Percentiles rank a stretch among this genome's conserved stretches.
These are phyloP conservation scores for Antrozous pallidus DNA, from an alignment of 2,797 vertebrate genomes.

Conservation along the genomic window DNA sequence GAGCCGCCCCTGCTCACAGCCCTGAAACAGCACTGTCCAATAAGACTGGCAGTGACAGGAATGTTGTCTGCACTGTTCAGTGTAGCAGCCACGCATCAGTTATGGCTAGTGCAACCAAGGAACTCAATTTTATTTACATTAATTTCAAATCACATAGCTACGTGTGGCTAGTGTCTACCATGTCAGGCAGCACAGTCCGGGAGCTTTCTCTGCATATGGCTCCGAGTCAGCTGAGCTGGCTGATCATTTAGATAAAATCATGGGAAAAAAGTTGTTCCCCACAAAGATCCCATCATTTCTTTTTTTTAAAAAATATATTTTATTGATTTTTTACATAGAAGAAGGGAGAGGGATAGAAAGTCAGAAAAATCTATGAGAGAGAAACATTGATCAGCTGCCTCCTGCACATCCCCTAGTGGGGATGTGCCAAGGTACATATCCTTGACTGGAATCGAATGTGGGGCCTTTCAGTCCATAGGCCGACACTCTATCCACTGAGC, in stretches of 20 bases:
- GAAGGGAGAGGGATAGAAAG: too few species aligned
- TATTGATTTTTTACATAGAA: too few species aligned
- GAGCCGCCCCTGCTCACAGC: not conserved
- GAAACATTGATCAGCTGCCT: too few species aligned
- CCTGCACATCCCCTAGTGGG: too few species aligned
- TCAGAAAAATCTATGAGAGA: too few species aligned
- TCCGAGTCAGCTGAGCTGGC: not conserved
- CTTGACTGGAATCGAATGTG: too few species aligned
- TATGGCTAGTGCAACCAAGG: not conserved
- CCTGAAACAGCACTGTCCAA: not conserved
- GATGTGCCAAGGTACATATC: too few species aligned
- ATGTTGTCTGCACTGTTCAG: not conserved
- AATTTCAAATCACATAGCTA: not conserved
- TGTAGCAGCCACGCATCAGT: not conserved
- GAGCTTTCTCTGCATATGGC: not conserved
- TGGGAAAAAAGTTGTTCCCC: not conserved
- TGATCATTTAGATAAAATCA: not conserved
- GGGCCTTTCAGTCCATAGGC: too few species aligned
- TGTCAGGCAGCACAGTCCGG: not conserved
- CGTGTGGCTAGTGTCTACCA: not conserved
- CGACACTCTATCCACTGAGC: too few species aligned
- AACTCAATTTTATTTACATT: not conserved
- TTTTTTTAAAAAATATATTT: too few species aligned
- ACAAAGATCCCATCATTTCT: not conserved
- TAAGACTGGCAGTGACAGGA: not conserved